Percentiles rank a stretch among this genome's conserved stretches.
These are phyloP conservation scores for Trachurus trachurus DNA, from an alignment of 2,797 vertebrate genomes.

Conservation along the genomic window DNA sequence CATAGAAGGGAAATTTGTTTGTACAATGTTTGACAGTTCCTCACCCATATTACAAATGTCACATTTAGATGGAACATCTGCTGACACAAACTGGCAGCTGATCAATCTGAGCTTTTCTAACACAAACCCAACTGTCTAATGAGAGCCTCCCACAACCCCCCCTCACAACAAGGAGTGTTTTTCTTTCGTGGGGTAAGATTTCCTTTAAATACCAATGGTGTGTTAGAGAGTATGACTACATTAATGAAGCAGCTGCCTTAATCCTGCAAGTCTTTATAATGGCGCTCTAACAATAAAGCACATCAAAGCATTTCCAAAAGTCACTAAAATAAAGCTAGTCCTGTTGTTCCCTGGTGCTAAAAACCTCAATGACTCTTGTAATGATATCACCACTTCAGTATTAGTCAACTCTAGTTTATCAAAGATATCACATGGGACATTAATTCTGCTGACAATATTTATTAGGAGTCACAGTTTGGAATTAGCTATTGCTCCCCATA, in stretches of 20 bases:
- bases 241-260: slow-evolving; percentile 30
- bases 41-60: slow-evolving; percentile 68
- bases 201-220: slow-evolving; percentile 35
- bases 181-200: slow-evolving; percentile 46
- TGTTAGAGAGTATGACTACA: slow-evolving; percentile 22
- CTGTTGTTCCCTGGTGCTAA: slow-evolving; percentile 8
- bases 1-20: slow-evolving; percentile 52
- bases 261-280: slow-evolving; percentile 14
- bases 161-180: slow-evolving; percentile 43
- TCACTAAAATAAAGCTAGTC: slow-evolving; percentile 12
- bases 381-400: slow-evolving; percentile 33
- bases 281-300: slow-evolving; percentile 22
- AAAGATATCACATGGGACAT: slow-evolving; percentile 49
- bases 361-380: slow-evolving; percentile 24
- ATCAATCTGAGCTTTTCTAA: slow-evolving; percentile 69
- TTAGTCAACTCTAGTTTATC: slow-evolving; percentile 60
- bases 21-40: slow-evolving; percentile 58
- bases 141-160: slow-evolving; percentile 60
- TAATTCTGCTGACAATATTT: slow-evolving; percentile 67
- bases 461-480: slow-evolving; percentile 62
- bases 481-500: slow-evolving; percentile 37
- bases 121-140: slow-evolving; percentile 66
- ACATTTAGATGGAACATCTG: slow-evolving; percentile 72
- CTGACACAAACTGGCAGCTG: slow-evolving; percentile 71
- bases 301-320: slow-evolving; percentile 13